Base-by-base conservation (phyloP, 53 echinoderm and acorn worm genomes). In the Echinarachnius parma region DNA sequence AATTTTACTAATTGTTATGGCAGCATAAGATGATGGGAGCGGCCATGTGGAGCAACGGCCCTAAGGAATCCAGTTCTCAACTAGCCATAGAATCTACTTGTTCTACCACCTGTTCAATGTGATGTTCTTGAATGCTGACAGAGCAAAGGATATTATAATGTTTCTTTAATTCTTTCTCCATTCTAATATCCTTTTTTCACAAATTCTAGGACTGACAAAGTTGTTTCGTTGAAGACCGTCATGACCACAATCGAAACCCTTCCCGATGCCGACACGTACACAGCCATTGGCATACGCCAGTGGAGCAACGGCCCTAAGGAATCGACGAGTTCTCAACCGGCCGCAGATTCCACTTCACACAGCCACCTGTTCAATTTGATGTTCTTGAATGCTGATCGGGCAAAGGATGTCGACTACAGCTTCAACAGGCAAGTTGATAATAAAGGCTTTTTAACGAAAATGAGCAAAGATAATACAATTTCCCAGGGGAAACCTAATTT, bases 391-490 rank as follows among this genome's bases (percentile, higher is more conserved):
- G 78, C 90, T 28, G 77, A 84, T 28, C 72, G 72, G 59, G 86
- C 87, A 21, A 78, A 81, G 60, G 65, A 78, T 31, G 89, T 94
- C 50, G 87, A 94, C 81, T 94, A 94, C 42, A 85, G 90, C 52
- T 87, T 82, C 27, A 80, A 94, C 21, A 90, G 85, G 94, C 87
- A 14, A 60, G 79, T 62, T n/a, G n/a, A n/a, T n/a, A n/a, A n/a
- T n/a, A n/a, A n/a, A n/a, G 28, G 15, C 18, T 16, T 11, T 32
- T 26, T 19, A n/a, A n/a, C n/a, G n/a, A n/a, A n/a, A n/a, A n/a
- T n/a, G n/a, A n/a, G n/a, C n/a, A n/a, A n/a, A n/a, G n/a, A n/a
- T n/a, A n/a, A n/a, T n/a, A n/a, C n/a, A n/a, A n/a, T n/a, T n/a
- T n/a, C n/a, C n/a, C n/a, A n/a, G n/a, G n/a, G n/a, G n/a, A n/a